Conservation (phyloP, 2,797 vertebrate genomes). For the Chaetophractus vellerosus region DNA sequence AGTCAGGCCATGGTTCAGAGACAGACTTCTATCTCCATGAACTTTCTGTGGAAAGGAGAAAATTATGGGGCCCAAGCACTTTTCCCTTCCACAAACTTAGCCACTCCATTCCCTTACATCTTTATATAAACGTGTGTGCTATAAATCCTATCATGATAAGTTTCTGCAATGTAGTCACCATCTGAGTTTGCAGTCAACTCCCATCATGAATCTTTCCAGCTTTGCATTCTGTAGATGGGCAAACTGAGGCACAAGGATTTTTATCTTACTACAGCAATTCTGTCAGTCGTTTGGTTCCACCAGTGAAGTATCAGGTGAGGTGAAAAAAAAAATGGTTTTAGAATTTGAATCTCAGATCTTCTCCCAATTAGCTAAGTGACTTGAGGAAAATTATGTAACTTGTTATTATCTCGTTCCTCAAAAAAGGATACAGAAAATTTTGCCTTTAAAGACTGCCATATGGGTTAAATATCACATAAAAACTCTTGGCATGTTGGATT, state of each 20-base stretch:
- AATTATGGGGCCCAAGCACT: neutral
- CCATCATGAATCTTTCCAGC: neutral
- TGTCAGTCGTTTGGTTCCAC: neutral
- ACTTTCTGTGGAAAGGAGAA: neutral
- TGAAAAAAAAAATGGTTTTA: neutral
- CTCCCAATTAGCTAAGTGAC: slow-evolving; percentile 42
- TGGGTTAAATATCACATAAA: slow-evolving; percentile 4
- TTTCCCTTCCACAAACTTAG: neutral
- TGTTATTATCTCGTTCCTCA: neutral
- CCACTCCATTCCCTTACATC: neutral
- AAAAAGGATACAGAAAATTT: slow-evolving; percentile 44
- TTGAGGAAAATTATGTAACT: neutral
- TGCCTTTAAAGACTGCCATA: neutral
- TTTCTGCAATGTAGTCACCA: neutral
- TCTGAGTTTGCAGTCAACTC: neutral
- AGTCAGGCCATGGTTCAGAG: neutral
- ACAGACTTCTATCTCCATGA: neutral
- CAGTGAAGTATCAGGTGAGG: neutral
- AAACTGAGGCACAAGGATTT: slow-evolving; percentile 38
- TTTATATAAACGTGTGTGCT: neutral
- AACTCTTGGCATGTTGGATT: neutral
- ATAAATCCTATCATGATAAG: neutral
- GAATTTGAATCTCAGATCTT: slow-evolving; percentile 33
- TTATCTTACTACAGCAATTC: neutral
- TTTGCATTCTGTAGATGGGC: slow-evolving; percentile 1